Percentiles rank a stretch among this genome's conserved stretches.
Conservation (phyloP, 2,113 vertebrate species). For the Excalfactoria chinensis region DNA sequence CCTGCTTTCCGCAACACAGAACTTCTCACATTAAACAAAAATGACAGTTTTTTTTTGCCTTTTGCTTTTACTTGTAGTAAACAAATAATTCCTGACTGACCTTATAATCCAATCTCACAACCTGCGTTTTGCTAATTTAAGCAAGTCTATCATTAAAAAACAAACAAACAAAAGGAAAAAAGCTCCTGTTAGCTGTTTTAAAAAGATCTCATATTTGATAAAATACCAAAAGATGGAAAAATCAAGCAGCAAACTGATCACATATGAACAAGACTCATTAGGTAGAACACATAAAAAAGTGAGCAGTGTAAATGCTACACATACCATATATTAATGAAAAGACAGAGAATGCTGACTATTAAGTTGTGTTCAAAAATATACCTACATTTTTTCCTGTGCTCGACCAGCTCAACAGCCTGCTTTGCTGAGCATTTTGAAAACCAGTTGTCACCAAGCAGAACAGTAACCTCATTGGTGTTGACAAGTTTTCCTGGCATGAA, state of each 20-base stretch:
- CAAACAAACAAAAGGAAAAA: not conserved
- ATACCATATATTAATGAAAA: not conserved
- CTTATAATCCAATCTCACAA: not conserved
- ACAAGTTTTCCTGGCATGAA: constrained; percentile 97
- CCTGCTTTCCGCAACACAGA: not conserved
- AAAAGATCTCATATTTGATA: not conserved
- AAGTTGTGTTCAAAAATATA: constrained; percentile 27
- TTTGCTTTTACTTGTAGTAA: not conserved
- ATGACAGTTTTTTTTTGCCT: not conserved
- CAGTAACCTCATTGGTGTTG: constrained; percentile 94
- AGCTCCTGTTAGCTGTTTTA: not conserved
- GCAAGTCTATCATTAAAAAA: not conserved
- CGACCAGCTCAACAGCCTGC: constrained; percentile 88
- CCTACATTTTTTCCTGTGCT: constrained; percentile 93
- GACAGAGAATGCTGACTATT: not conserved
- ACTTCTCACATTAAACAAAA: not conserved
- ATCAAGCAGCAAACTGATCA: not conserved
- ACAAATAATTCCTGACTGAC: not conserved
- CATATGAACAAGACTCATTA: not conserved
- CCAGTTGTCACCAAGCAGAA: constrained; percentile 97
- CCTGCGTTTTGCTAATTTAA: not conserved
- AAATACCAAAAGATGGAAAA: not conserved
- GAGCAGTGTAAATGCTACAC: rapidly evolving
- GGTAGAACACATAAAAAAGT: not conserved
- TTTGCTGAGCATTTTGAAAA: constrained; percentile 96